Percentiles rank a stretch among this genome's conserved stretches.
Evolutionary conservation across 2,888 invertebrate genomes (phyloP).

Genomic region (Flexamia atlantica): DNA sequence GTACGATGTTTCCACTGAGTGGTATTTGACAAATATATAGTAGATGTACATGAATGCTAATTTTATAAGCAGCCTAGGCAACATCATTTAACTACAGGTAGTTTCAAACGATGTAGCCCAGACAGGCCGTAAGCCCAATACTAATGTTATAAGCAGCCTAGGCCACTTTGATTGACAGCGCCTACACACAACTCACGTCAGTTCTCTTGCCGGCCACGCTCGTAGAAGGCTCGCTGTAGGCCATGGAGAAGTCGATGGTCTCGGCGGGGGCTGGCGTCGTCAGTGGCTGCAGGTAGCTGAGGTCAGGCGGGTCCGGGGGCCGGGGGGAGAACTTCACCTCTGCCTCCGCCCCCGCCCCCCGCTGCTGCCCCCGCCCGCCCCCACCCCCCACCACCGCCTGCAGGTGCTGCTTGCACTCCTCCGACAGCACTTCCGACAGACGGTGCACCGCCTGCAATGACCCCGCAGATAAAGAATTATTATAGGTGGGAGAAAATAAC

Average conservation of each 20-base stretch:
- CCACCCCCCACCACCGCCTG: not conserved
- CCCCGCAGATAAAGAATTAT: too few species aligned
- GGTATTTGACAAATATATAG: too few species aligned
- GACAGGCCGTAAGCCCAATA: too few species aligned
- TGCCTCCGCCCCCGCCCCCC: conserved; percentile 64
- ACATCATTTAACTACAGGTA: too few species aligned
- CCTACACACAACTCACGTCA: not conserved
- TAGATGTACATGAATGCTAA: too few species aligned
- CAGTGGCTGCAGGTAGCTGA: conserved; percentile 66
- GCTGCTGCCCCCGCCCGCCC: not conserved
- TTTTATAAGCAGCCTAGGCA: too few species aligned
- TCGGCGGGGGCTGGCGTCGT: conserved; percentile 60
- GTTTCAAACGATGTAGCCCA: too few species aligned
- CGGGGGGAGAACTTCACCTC: conserved; percentile 66
- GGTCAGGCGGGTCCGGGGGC: conserved; percentile 67
- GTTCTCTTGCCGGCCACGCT: too few species aligned
- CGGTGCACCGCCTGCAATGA: conserved; percentile 51
- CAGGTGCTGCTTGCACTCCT: conserved; percentile 40
- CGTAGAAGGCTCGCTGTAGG: conserved; percentile 64
- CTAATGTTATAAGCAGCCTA: too few species aligned
- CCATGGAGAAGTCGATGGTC: conserved; percentile 69
- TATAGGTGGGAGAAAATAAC: too few species aligned
- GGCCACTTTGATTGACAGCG: too few species aligned
- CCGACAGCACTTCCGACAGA: conserved; percentile 36
- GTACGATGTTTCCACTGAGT: too few species aligned